phyloP scores from a whole-genome alignment of 2,797 vertebrate species.

The Discoglossus pictus region DNA sequence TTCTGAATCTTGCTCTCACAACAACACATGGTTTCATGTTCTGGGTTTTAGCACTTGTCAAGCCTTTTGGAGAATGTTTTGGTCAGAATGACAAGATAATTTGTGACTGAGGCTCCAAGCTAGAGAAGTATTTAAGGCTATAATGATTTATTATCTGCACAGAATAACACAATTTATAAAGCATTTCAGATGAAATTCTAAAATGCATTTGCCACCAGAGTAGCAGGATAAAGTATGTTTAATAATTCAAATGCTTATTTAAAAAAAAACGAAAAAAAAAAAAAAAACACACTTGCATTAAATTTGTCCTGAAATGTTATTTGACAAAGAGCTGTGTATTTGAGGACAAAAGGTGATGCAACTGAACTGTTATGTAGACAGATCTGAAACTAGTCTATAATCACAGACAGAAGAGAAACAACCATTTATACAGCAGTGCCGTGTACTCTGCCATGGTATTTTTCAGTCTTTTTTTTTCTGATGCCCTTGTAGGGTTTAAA shows the following conservation, averaged over 20 bases:
- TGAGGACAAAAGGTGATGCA: conserved; percentile 61
- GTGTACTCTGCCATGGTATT: no score
- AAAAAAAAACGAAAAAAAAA: no score
- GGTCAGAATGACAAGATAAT: conserved; percentile 86
- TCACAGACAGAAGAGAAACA: background rate
- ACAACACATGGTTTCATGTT: conserved; percentile 87
- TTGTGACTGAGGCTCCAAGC: conserved; percentile 81
- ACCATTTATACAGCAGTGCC: no score
- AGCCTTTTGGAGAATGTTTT: conserved; percentile 83
- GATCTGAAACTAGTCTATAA: background rate
- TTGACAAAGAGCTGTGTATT: conserved; percentile 61
- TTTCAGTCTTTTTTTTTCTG: no score
- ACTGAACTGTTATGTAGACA: conserved; percentile 45
- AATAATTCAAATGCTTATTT: conserved; percentile 56
- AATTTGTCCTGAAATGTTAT: conserved; percentile 61
- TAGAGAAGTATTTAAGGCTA: conserved; percentile 83
- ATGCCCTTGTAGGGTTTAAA: no score
- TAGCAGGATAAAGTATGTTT: conserved; percentile 58
- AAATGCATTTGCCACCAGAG: conserved; percentile 76
- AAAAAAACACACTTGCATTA: no score
- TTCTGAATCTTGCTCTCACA: conserved; percentile 84
- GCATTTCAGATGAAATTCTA: conserved; percentile 77
- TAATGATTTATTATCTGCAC: conserved; percentile 87
- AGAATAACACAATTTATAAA: conserved; percentile 84
- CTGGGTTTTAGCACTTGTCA: conserved; percentile 86